Evolutionary conservation across 2,888 invertebrate genomes (phyloP).

Genomic region (Lathronympha strigana): DNA sequence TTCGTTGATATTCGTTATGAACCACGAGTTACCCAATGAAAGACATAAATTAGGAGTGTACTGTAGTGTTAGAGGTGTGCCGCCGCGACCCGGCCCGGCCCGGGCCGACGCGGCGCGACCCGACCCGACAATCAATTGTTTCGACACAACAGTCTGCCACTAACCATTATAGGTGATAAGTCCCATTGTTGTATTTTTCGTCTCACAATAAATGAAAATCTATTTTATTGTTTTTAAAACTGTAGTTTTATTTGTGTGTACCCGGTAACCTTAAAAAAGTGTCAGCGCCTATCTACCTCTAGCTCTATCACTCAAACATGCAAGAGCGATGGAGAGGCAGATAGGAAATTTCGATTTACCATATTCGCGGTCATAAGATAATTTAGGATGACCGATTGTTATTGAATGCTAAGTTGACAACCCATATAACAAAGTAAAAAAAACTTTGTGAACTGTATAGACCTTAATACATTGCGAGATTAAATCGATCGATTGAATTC

Average conservation of each 20-base stretch:
- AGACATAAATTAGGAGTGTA: conserved; percentile 81
- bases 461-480: too few species aligned
- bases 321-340: too few species aligned
- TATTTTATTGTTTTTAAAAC: conserved; percentile 83
- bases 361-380: too few species aligned
- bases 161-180: conserved; percentile 83
- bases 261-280: background rate
- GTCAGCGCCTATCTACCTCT: too few species aligned
- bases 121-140: conserved; percentile 67
- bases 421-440: too few species aligned
- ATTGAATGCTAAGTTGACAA: too few species aligned
- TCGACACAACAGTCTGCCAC: conserved; percentile 82
- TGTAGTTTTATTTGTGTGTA: conserved; percentile 71
- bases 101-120: conserved; percentile 44
- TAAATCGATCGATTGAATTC: too few species aligned
- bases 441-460: too few species aligned
- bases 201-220: conserved; percentile 85
- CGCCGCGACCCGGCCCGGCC: conserved; percentile 18
- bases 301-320: too few species aligned
- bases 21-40: conserved; percentile 81
- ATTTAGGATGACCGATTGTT: too few species aligned
- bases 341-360: too few species aligned
- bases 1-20: conserved; percentile 80
- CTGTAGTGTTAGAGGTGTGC: conserved; percentile 50
- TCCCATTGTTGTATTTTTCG: conserved; percentile 85